Evolutionary conservation across 2,797 vertebrate species (phyloP).

Genomic region (Rhadinocentrus ornatus): DNA sequence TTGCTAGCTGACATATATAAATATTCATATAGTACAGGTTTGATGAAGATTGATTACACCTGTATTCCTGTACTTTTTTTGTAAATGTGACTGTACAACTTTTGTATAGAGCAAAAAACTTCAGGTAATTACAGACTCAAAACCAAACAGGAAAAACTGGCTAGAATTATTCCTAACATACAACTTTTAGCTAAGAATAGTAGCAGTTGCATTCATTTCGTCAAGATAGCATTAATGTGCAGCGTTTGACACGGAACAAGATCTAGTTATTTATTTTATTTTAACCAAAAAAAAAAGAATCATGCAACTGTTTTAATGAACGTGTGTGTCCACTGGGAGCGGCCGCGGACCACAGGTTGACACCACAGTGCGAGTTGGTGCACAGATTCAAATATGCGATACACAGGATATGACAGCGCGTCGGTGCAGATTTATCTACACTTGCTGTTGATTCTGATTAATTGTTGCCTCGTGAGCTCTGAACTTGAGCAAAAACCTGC

Average conservation of each 20-base stretch:
- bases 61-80: no score
- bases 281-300: not conserved
- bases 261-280: not conserved
- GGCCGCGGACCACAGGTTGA: slow-evolving; percentile 27
- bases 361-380: not conserved
- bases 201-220: no score
- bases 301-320: not conserved
- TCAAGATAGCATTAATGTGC: no score
- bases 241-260: no score
- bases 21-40: not conserved
- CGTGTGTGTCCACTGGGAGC: not conserved
- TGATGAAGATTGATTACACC: not conserved
- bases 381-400: slow-evolving; percentile 16
- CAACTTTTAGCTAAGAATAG: no score
- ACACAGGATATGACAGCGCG: slow-evolving; percentile 3
- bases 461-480: accelerated
- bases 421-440: not conserved
- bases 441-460: accelerated
- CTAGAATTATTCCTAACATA: no score
- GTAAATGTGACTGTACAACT: not conserved
- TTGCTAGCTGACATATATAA: not conserved
- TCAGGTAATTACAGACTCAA: not conserved
- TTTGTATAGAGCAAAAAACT: not conserved
- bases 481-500: accelerated
- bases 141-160: no score